Base-by-base conservation (phyloP, 2,888 invertebrate species). In the Chrysotoxum bicinctum region DNA sequence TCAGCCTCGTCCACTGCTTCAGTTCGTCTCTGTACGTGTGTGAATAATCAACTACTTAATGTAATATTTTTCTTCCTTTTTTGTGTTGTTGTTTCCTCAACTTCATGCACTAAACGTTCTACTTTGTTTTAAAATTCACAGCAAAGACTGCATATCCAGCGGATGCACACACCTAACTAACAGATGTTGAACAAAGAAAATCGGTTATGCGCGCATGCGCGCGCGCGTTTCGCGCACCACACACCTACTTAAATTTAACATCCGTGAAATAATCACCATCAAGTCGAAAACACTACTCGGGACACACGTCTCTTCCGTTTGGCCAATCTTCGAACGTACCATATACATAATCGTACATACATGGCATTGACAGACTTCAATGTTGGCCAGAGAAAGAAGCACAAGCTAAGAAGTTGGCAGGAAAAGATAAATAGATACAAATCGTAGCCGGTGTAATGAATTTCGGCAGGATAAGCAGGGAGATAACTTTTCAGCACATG, bases 391-490 rank as follows among this genome's bases (percentile, higher is more conserved):
- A 9, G 23, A n/a, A 60, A 60, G 60, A 60, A 32, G 40, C 62
- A 56, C 40, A 14, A 40, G 19, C 9, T 16, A 54, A 54, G 50
- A 50, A 66, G 68, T 37, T 68, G 10, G 68, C 68, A 68, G 26
- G 37, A n/a, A 26, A 68, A 79, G 74, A 74, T 79, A 74, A 62
- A 75, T 80, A 85, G 84, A 85, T 85, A 76, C 75, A 56, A 45
- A 60, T 60, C 64, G 80, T 60, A 68, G 52, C 75, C 68, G 80
- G 80, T 80, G 75, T 80, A 84, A 80, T 75, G 74, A 68, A 70
- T 75, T 64, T 35, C 43, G 60, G 83, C 75, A 80, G 58, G 50
- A 70, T 60, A 60, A 60, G 40, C 60, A 40, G 69, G 64, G 52
- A 79, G 70, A 64, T 70, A 76, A 70, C 16, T 56, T 64, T 54